These are phyloP conservation scores for Botia kubotai DNA, from an alignment of 2,797 vertebrate species.

Conservation along the genomic window DNA sequence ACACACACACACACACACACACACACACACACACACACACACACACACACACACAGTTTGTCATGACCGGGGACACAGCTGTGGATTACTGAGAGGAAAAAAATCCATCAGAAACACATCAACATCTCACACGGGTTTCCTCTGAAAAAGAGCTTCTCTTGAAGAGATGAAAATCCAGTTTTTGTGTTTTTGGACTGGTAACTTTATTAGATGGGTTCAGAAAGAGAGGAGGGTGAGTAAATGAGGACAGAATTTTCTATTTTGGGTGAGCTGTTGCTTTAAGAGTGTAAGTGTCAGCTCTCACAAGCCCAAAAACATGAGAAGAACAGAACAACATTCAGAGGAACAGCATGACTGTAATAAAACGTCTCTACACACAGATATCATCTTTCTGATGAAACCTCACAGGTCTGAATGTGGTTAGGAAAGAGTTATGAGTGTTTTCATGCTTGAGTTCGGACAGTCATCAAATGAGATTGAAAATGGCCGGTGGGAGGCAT, in stretches of 20 bases:
- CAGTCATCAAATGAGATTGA: slow-evolving; percentile 7
- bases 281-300: slow-evolving; percentile 42
- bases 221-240: not conserved
- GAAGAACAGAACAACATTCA: slow-evolving; percentile 15
- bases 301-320: not conserved
- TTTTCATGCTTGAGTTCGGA: not conserved
- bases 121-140: slow-evolving; percentile 61
- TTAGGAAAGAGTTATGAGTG: not conserved
- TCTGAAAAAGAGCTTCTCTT: slow-evolving; percentile 35
- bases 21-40: too few relatives aligned
- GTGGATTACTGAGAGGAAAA: slow-evolving; percentile 63
- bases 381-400: slow-evolving; percentile 17
- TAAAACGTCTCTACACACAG: not conserved
- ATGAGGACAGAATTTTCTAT: not conserved
- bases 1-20: too few relatives aligned
- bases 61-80: slow-evolving; percentile 47
- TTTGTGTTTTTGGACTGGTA: too few relatives aligned
- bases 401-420: not conserved
- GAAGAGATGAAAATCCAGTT: too few relatives aligned
- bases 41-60: too few relatives aligned
- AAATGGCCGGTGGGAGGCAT: not conserved
- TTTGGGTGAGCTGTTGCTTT: not conserved
- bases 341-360: slow-evolving; percentile 6
- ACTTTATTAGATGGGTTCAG: not conserved
- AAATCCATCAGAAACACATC: slow-evolving; percentile 66